Evolutionary conservation across 1,140 invertebrate genomes (phyloP).

Genomic region (Pantala flavescens): DNA sequence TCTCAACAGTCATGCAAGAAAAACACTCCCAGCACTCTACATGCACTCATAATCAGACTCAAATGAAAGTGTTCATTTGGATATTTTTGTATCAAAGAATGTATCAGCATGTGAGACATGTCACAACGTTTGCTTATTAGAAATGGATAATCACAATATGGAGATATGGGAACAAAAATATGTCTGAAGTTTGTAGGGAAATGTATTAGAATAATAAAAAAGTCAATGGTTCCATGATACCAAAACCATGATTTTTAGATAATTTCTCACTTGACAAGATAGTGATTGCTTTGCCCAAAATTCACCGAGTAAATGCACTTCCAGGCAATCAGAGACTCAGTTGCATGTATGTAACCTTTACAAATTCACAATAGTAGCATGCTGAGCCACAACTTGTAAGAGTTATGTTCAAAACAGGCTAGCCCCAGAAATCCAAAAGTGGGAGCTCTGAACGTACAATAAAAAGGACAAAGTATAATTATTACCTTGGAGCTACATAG

Average conservation of each 20-base stretch:
- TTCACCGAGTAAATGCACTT: neutral
- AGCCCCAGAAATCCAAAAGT: neutral
- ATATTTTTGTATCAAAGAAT: conserved; percentile 10
- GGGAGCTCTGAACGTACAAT: neutral
- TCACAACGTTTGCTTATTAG: neutral
- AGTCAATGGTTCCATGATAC: neutral
- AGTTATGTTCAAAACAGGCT: neutral
- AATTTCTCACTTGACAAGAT: conserved; percentile 3
- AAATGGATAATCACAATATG: conserved; percentile 3
- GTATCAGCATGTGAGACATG: neutral
- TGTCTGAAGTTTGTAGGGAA: neutral
- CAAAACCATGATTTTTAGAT: neutral
- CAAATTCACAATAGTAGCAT: neutral
- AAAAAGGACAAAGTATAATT: conserved; percentile 1
- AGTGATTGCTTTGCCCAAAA: neutral
- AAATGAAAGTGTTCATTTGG: neutral
- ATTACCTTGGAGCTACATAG: conserved; percentile 5
- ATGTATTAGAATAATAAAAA: conserved; percentile 7
- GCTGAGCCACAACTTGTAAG: neutral
- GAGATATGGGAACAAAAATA: conserved; percentile 2
- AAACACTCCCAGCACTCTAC: neutral
- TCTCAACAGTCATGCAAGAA: neutral
- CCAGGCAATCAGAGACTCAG: neutral
- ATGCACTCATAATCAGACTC: neutral
- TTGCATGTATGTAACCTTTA: neutral